Conservation (phyloP, 37 sponge, comb jelly and placozoan genomes). For the Eunapius fragilis region DNA sequence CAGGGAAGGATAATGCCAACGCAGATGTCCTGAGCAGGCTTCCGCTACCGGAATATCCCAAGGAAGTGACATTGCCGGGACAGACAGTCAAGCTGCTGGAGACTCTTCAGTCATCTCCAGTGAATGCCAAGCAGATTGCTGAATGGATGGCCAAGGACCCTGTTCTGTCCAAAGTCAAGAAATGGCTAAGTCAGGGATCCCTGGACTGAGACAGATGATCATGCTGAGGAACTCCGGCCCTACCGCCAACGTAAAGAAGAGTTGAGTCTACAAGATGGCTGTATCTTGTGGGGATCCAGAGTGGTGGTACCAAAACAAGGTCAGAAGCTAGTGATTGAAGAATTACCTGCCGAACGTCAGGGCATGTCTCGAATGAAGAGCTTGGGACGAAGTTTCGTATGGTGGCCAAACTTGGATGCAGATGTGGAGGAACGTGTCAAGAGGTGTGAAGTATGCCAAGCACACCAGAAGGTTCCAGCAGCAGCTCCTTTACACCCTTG, state of each 20-base stretch:
- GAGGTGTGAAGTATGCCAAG: constrained; percentile 3
- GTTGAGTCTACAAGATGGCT: constrained; percentile 12
- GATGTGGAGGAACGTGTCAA: constrained; percentile 18
- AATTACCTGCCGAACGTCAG: not conserved
- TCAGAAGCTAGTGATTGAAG: constrained; percentile 6
- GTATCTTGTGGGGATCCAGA: constrained; percentile 17
- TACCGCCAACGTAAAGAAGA: constrained; percentile 6
- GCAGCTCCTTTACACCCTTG: constrained; percentile 21
- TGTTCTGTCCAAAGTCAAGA: not conserved
- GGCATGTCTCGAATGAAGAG: not conserved
- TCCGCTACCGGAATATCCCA: constrained; percentile 29
- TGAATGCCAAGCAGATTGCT: constrained; percentile 9
- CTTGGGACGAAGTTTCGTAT: constrained; percentile 2
- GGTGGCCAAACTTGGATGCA: constrained; percentile 26
- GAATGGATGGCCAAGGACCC: constrained; percentile 9
- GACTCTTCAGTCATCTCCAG: constrained; percentile 4
- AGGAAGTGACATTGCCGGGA: constrained; percentile 13
- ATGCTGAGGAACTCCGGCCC: not conserved
- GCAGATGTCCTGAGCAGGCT: constrained; percentile 38
- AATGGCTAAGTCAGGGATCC: not conserved
- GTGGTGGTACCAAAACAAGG: constrained; percentile 9
- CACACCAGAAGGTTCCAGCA: not conserved
- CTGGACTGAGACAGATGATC: constrained; percentile 1
- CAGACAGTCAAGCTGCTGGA: constrained; percentile 4
- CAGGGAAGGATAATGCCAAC: constrained; percentile 12